Conservation (phyloP, 2,797 vertebrate species). For the Bradypodion ventrale region DNA sequence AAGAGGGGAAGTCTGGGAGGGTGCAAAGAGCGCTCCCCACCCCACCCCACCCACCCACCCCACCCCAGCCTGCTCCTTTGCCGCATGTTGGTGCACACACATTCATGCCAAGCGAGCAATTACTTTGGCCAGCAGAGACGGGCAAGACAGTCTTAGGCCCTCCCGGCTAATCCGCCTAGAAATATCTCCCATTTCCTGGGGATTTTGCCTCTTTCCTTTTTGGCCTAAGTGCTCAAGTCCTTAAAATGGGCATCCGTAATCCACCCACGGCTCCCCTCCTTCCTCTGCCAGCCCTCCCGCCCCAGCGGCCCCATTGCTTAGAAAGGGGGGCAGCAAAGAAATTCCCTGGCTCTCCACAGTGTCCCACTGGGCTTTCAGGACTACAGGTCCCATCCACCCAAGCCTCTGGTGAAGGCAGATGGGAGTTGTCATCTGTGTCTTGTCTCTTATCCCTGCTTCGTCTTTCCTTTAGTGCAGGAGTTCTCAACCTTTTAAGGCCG, state of each 20-base stretch:
- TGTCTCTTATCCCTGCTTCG: too few species aligned
- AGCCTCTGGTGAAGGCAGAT: not conserved
- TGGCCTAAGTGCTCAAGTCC: slow-evolving; percentile 40
- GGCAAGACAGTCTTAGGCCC: slow-evolving; percentile 5
- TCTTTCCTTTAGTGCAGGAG: too few species aligned
- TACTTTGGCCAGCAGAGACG: slow-evolving; percentile 2
- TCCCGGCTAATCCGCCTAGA: slow-evolving; percentile 48
- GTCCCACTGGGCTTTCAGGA: too few species aligned
- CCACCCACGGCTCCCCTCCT: not conserved
- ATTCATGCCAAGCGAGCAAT: not conserved
- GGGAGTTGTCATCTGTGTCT: not conserved
- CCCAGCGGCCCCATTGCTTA: not conserved
- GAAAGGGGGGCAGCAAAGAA: not conserved
- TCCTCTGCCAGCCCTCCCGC: not conserved
- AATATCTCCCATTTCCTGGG: slow-evolving; percentile 52
- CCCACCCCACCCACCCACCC: too few species aligned
- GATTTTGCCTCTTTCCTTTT: slow-evolving; percentile 43
- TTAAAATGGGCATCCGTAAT: slow-evolving; percentile 19
- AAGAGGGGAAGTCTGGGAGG: too few species aligned
- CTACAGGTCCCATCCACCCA: too few species aligned
- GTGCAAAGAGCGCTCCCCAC: too few species aligned
- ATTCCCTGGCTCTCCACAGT: not conserved
- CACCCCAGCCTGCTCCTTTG: not conserved
- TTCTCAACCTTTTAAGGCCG: too few species aligned
- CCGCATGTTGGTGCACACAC: not conserved